These are phyloP conservation scores for Maconellicoccus hirsutus DNA, from an alignment of 1,140 invertebrate genomes.

Conservation along the genomic window DNA sequence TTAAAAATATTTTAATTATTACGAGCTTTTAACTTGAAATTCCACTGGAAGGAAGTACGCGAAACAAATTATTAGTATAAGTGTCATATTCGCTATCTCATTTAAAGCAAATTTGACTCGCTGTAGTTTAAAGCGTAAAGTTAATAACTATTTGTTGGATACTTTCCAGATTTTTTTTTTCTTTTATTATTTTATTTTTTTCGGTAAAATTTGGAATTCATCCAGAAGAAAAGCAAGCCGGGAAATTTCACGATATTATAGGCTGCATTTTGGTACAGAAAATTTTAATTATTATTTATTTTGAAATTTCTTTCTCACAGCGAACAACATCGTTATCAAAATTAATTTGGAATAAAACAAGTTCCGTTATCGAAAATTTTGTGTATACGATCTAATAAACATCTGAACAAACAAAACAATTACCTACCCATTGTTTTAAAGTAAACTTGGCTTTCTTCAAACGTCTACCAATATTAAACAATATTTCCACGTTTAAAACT, in stretches of 20 bases:
- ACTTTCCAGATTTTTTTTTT: background rate
- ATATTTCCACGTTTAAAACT: too few species aligned
- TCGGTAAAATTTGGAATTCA: background rate
- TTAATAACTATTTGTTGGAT: background rate
- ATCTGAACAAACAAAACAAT: too few species aligned
- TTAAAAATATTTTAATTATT: background rate
- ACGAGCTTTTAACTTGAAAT: background rate
- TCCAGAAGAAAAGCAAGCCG: background rate
- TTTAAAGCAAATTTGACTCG: background rate
- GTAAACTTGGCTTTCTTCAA: too few species aligned
- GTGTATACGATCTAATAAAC: too few species aligned
- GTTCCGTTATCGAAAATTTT: too few species aligned
- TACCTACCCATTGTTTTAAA: too few species aligned
- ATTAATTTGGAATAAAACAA: too few species aligned
- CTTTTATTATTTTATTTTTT: background rate
- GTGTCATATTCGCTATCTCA: conserved; percentile 8
- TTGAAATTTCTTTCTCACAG: background rate
- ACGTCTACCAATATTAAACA: too few species aligned
- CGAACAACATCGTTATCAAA: too few species aligned
- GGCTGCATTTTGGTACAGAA: background rate
- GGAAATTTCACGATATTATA: background rate
- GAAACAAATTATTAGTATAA: background rate
- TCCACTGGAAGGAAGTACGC: background rate
- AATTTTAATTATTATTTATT: background rate
- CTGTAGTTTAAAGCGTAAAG: background rate